These are phyloP conservation scores for Procambarus clarkii DNA, from an alignment of 1,140 invertebrate species.

Conservation along the genomic window DNA sequence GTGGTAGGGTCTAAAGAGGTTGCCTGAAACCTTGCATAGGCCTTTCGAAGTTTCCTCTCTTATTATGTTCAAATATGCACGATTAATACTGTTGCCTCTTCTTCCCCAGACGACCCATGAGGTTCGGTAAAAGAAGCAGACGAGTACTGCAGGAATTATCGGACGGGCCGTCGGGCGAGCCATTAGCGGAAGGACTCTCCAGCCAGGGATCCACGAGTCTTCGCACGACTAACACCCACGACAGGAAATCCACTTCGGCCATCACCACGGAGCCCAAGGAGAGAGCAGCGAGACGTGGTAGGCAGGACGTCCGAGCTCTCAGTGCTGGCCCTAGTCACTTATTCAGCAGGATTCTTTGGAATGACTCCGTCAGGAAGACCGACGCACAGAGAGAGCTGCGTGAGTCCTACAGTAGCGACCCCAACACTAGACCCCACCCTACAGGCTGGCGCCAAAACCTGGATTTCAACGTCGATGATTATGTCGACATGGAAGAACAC, in stretches of 20 bases:
- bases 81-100: background rate
- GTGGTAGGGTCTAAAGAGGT: too few relatives aligned
- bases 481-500: background rate
- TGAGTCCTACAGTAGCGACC: background rate
- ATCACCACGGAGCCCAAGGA: background rate
- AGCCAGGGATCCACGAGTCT: background rate
- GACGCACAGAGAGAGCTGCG: background rate
- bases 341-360: conserved; percentile 16
- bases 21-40: too few relatives aligned
- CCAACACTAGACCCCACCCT: background rate
- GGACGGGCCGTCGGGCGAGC: background rate
- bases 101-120: conserved; percentile 48
- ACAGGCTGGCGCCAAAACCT: background rate
- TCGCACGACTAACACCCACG: background rate
- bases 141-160: background rate
- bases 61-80: too few relatives aligned
- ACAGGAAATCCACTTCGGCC: background rate
- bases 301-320: background rate
- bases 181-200: background rate
- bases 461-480: background rate
- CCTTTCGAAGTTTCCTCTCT: too few relatives aligned
- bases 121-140: conserved; percentile 41
- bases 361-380: background rate
- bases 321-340: background rate
- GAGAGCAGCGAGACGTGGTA: background rate